Conservation (phyloP, 2,888 invertebrate species). For the Tetropium fuscum region DNA sequence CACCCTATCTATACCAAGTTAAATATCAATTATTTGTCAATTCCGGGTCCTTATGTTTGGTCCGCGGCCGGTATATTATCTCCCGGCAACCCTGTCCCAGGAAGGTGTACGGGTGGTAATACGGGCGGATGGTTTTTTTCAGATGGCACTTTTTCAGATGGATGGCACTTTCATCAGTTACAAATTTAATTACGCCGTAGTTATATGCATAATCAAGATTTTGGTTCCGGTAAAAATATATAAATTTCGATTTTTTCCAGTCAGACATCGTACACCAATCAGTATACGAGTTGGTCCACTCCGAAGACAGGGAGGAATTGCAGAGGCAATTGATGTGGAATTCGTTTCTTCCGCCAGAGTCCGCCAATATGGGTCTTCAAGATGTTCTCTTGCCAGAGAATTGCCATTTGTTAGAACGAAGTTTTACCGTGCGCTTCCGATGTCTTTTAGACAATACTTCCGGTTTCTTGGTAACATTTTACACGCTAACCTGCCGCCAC, state of each 20-base stretch:
- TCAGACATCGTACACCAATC: conserved; percentile 99
- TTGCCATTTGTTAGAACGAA: conserved; percentile 91
- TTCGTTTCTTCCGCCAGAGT: conserved; percentile 87
- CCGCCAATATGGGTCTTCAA: conserved; percentile 82
- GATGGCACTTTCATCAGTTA: too few species aligned
- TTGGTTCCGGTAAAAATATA: not conserved
- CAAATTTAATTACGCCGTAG: too few species aligned
- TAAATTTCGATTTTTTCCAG: conserved; percentile 71
- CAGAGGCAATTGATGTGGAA: conserved; percentile 96
- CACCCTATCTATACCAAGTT: too few species aligned
- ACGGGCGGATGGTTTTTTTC: too few species aligned
- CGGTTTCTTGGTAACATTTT: conserved; percentile 88
- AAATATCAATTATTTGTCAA: too few species aligned
- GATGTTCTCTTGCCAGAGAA: conserved; percentile 92
- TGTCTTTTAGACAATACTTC: conserved; percentile 99
- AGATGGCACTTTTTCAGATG: too few species aligned
- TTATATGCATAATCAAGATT: too few species aligned
- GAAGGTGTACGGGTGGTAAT: too few species aligned
- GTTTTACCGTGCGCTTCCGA: conserved; percentile 98
- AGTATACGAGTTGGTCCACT: conserved; percentile 98
- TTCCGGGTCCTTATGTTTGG: too few species aligned
- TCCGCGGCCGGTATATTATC: too few species aligned
- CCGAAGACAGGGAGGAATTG: conserved; percentile 97
- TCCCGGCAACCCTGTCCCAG: too few species aligned
- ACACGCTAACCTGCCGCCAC: not conserved